Percentiles rank a stretch among this genome's conserved stretches.
phyloP scores from a whole-genome alignment of 1,140 invertebrate genomes.

The Megathymus violae region DNA sequence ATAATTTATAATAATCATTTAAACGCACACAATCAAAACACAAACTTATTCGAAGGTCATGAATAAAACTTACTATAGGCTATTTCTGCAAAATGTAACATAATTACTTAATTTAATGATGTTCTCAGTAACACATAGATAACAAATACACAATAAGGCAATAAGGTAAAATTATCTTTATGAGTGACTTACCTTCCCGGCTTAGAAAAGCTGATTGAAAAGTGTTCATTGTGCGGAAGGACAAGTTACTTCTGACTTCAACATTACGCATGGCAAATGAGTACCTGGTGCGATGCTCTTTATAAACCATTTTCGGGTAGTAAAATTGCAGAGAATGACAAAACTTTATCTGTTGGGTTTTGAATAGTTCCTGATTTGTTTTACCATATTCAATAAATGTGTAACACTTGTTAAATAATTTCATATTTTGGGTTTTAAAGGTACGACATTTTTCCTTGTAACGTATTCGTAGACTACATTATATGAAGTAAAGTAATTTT shows the following conservation, averaged over 20 bases:
- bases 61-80: too few species aligned
- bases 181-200: constrained; percentile 4
- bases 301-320: neutral
- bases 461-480: neutral
- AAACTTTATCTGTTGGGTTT: too few species aligned
- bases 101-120: neutral
- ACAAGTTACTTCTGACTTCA: neutral
- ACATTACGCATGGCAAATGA: neutral
- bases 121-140: constrained; percentile 10
- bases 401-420: too few species aligned
- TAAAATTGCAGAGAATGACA: too few species aligned
- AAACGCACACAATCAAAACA: neutral
- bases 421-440: too few species aligned
- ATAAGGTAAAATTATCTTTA: constrained; percentile 18
- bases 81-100: neutral
- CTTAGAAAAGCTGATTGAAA: constrained; percentile 16
- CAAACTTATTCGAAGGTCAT: neutral
- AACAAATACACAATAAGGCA: constrained; percentile 21
- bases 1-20: too few species aligned
- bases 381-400: too few species aligned
- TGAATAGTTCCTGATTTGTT: too few species aligned
- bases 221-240: constrained; percentile 13
- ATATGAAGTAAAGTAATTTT: constrained; percentile 3
- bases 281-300: neutral
- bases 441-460: too few species aligned